Evolutionary conservation across 2,797 vertebrate genomes (phyloP).

Genomic region (Rhodeus uyekii): DNA sequence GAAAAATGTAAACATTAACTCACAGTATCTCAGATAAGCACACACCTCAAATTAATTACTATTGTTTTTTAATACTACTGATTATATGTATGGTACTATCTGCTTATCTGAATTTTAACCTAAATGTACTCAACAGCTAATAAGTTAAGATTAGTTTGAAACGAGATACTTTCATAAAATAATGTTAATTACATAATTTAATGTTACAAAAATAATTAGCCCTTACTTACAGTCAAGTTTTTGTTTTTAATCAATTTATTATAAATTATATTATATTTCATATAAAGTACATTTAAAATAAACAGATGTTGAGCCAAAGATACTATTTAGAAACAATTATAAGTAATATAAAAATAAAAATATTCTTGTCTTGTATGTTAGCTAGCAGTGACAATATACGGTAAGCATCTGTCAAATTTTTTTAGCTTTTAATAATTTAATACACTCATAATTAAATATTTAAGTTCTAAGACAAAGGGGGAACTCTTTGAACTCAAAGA

Average conservation of each 20-base stretch:
- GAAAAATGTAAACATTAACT: slow-evolving; percentile 14
- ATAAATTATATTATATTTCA: not conserved
- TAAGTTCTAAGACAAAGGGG: not conserved
- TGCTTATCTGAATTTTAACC: not conserved
- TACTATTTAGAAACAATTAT: not conserved
- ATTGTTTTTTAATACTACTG: not conserved
- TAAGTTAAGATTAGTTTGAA: not conserved
- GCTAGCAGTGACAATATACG: not conserved
- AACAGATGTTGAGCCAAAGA: not conserved
- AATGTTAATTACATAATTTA: not conserved
- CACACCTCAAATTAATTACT: slow-evolving; percentile 15
- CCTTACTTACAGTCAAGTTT: not conserved
- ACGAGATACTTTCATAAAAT: not conserved
- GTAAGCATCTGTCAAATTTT: not conserved
- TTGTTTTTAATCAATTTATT: not conserved
- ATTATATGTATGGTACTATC: not conserved
- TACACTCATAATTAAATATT: too few species aligned
- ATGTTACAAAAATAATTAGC: not conserved
- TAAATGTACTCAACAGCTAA: not conserved
- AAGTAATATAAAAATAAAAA: not conserved
- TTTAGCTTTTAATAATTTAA: not conserved
- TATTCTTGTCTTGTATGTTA: not conserved
- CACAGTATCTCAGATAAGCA: slow-evolving; percentile 18
- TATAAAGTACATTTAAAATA: not conserved
- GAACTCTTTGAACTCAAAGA: too few species aligned